Conservation (phyloP, 2,888 invertebrate genomes). For the Hydroisotoma schaefferi region DNA sequence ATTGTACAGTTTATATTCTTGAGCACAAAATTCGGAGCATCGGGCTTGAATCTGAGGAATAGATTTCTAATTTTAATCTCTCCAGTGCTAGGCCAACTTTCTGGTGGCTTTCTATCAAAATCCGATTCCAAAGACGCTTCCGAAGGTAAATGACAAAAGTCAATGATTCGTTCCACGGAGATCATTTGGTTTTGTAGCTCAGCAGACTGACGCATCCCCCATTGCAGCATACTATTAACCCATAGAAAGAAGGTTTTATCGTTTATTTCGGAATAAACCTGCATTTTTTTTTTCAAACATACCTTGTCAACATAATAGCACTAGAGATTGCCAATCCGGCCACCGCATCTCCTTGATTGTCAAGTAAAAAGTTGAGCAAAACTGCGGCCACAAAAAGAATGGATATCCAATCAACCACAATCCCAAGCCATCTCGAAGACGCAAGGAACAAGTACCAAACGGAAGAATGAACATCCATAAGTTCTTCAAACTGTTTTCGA, state of each 20-base stretch:
- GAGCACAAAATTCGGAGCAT: constrained; percentile 50
- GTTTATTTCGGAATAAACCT: neutral
- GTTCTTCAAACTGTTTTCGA: neutral
- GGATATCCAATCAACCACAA: constrained; percentile 69
- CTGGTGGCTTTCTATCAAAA: constrained; percentile 22
- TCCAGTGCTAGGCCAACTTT: constrained; percentile 37
- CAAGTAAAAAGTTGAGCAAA: neutral
- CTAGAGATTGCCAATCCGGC: constrained; percentile 36
- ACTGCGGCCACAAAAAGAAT: constrained; percentile 79
- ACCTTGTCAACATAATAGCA: constrained; percentile 25
- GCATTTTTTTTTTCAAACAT: neutral
- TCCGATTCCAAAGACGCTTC: constrained; percentile 49
- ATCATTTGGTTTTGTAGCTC: constrained; percentile 56
- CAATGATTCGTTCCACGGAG: constrained; percentile 55
- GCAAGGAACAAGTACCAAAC: constrained; percentile 88
- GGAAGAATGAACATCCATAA: constrained; percentile 24
- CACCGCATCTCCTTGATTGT: constrained; percentile 14
- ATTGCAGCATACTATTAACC: constrained; percentile 2
- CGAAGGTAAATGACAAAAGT: constrained; percentile 54
- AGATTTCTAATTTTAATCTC: constrained; percentile 33
- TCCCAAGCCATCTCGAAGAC: constrained; percentile 86
- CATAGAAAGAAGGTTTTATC: neutral
- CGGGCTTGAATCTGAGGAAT: constrained; percentile 29
- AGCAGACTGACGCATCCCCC: constrained; percentile 66
- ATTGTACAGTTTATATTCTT: constrained; percentile 53